Conservation (phyloP, 2,113 vertebrate genomes). For the Cichladusa arquata region DNA sequence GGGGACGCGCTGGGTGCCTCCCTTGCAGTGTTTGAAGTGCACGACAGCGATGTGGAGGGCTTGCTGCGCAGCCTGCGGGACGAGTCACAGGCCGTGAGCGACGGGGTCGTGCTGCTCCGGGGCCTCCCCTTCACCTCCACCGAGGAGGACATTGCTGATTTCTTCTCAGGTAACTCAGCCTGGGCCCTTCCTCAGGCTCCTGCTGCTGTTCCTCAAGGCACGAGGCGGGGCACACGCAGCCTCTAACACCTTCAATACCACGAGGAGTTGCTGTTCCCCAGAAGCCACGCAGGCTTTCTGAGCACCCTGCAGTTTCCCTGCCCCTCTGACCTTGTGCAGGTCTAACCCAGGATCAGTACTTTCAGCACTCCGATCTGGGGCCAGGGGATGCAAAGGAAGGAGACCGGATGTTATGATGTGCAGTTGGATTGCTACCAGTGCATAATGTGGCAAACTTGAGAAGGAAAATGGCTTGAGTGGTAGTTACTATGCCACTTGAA, state of each 20-base stretch:
- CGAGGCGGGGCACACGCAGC: accelerated
- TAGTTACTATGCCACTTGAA: not conserved
- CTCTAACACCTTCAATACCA: accelerated
- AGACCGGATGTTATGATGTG: not conserved
- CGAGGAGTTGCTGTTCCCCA: not conserved
- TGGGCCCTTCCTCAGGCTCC: accelerated
- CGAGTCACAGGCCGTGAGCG: constrained; percentile 43
- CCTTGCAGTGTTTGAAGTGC: constrained; percentile 82
- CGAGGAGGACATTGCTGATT: constrained; percentile 78
- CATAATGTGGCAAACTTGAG: not conserved
- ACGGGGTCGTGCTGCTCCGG: constrained; percentile 81
- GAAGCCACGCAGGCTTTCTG: not conserved
- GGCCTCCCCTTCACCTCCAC: constrained; percentile 87
- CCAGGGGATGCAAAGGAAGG: not conserved
- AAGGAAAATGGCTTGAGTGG: not conserved
- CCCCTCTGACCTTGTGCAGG: not conserved
- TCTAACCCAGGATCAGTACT: not conserved
- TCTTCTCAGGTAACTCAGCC: constrained; percentile 83
- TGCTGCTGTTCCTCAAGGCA: not conserved
- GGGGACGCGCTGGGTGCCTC: accelerated
- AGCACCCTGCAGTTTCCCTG: not conserved
- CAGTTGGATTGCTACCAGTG: not conserved
- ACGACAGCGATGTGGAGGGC: constrained; percentile 81
- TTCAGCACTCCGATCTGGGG: accelerated
- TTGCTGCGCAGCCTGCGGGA: constrained; percentile 76